phyloP scores from a whole-genome alignment of 2,113 vertebrate genomes.

The Calonectris borealis region DNA sequence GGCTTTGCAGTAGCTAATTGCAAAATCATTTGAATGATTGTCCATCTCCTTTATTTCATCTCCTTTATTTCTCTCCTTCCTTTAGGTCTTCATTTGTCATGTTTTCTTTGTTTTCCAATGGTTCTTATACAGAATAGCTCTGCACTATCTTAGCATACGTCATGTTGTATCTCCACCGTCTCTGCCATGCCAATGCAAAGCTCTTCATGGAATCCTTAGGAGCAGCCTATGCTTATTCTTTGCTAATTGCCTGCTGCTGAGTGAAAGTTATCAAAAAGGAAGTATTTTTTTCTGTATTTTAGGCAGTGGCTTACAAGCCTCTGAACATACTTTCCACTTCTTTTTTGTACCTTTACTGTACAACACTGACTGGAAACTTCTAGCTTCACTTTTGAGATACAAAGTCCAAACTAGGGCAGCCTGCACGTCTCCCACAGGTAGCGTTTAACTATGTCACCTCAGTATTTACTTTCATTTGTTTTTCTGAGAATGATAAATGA shows the following conservation, averaged over 20 bases:
- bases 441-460: fast-evolving
- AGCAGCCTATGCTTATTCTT: not conserved
- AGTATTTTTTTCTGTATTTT: not conserved
- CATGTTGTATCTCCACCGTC: not conserved
- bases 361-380: not conserved
- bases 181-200: not conserved
- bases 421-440: not conserved
- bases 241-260: not conserved
- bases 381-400: not conserved
- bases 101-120: not conserved
- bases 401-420: not conserved
- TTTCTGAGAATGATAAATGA: not conserved
- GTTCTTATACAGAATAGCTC: not conserved
- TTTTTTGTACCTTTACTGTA: not conserved
- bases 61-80: not conserved
- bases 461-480: not conserved
- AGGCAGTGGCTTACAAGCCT: not conserved
- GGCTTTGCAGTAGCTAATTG: not conserved
- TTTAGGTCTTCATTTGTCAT: not conserved
- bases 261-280: not conserved
- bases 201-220: not conserved
- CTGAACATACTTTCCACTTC: not conserved
- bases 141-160: not conserved
- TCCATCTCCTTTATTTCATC: not conserved
- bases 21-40: not conserved